A percentile compares a stretch with the other conserved stretches of the same genome.
phyloP scores from a whole-genome alignment of 2,797 vertebrate species.

The Uromys caudimaculatus region DNA sequence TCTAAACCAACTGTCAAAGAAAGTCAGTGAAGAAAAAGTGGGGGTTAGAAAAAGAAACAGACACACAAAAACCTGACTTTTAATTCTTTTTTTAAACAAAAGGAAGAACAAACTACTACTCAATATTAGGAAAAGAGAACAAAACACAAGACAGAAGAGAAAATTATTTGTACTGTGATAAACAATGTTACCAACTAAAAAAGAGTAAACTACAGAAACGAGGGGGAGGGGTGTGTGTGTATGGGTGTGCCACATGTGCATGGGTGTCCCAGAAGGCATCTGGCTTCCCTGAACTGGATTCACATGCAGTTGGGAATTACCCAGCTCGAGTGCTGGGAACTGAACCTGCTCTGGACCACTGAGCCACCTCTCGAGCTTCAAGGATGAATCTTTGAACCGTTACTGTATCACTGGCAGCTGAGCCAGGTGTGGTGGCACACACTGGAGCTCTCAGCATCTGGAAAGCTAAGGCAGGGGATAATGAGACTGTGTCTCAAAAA shows the following conservation, averaged over 20 bases:
- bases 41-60: background rate
- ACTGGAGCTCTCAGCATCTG: background rate
- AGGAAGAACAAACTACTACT: background rate
- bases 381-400: background rate
- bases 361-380: background rate
- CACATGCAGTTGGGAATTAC: background rate
- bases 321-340: background rate
- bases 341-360: background rate
- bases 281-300: background rate
- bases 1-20: slow-evolving; percentile 33
- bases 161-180: background rate
- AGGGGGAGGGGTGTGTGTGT: too few species aligned
- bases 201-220: background rate
- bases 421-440: background rate
- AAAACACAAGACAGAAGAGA: background rate
- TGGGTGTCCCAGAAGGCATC: background rate
- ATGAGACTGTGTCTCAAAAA: background rate
- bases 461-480: background rate
- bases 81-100: background rate
- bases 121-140: slow-evolving; percentile 1
- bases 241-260: background rate
- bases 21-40: background rate
- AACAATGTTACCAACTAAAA: background rate
- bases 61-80: background rate
- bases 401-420: background rate